Evolutionary conservation across 2,113 vertebrate genomes (phyloP).

Genomic region (Eurypyga helias): DNA sequence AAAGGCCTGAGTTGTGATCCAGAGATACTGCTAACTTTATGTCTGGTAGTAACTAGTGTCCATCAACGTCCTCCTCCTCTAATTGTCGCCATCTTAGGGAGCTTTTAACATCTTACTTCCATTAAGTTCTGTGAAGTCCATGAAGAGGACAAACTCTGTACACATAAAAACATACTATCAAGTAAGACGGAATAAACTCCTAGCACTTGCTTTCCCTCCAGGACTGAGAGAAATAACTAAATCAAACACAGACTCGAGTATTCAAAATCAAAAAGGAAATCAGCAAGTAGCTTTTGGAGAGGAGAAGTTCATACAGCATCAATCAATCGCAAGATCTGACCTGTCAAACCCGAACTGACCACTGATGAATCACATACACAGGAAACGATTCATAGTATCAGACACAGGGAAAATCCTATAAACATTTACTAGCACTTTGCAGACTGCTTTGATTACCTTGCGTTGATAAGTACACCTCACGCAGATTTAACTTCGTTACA

Average conservation of each 20-base stretch:
- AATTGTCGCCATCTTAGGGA: not conserved
- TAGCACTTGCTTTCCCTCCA: not conserved
- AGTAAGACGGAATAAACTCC: not conserved
- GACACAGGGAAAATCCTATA: not conserved
- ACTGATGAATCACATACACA: not conserved
- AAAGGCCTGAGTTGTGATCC: not conserved
- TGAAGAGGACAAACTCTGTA: not conserved
- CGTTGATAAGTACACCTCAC: not conserved
- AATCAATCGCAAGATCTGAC: not conserved
- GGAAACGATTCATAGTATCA: not conserved
- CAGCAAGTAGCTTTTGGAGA: not conserved
- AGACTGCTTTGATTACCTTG: not conserved
- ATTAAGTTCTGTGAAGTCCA: not conserved
- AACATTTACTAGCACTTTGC: not conserved
- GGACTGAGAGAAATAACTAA: not conserved
- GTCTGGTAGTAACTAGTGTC: not conserved
- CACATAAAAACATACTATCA: not conserved
- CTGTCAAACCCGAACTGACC: not conserved
- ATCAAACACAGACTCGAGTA: not conserved
- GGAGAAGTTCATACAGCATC: not conserved
- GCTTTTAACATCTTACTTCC: not conserved
- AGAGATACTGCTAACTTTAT: not conserved
- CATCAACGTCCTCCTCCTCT: not conserved
- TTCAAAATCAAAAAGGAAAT: not conserved
- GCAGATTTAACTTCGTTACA: not conserved